A percentile compares a stretch with the other conserved stretches of the same genome.
These are phyloP conservation scores for Mesorhabditis sp. DNA, from an alignment of 2,888 invertebrate genomes.

Conservation along the genomic window DNA sequence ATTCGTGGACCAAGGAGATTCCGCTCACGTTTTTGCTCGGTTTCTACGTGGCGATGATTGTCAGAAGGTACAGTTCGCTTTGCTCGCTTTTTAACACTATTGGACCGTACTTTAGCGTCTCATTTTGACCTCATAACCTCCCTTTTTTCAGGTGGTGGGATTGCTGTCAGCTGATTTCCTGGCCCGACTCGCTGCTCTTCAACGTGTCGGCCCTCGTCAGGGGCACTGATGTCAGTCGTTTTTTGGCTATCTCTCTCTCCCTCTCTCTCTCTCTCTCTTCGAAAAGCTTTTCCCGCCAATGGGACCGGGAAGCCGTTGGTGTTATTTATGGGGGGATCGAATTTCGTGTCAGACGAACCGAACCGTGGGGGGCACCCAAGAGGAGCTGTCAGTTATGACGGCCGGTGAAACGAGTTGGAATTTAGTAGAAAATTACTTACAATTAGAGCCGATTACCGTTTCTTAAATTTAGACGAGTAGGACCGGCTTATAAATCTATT, in stretches of 20 bases:
- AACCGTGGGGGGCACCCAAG: no score
- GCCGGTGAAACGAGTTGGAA: no score
- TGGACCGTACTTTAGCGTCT: not conserved
- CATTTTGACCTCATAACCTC: not conserved
- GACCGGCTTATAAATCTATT: no score
- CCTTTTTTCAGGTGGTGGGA: constrained; percentile 44
- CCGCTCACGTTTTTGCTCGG: constrained; percentile 48
- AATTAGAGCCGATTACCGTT: no score
- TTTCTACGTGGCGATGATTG: constrained; percentile 49
- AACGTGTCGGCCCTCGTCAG: constrained; percentile 45
- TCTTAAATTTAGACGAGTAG: no score
- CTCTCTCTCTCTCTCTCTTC: no score
- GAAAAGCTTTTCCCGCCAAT: no score
- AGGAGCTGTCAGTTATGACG: no score
- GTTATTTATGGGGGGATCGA: no score
- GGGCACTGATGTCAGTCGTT: constrained; percentile 38
- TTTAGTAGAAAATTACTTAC: no score
- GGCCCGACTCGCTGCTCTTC: constrained; percentile 47
- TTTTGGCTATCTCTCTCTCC: not conserved
- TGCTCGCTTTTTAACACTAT: not conserved
- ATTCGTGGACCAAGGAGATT: constrained; percentile 44
- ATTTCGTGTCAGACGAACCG: no score
- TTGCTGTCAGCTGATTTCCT: constrained; percentile 47
- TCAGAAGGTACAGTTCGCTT: constrained; percentile 25
- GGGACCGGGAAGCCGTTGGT: no score